Percentiles rank a stretch among this genome's conserved stretches.
Conservation (phyloP, 2,888 invertebrate genomes). For the Brenthis daphne region DNA sequence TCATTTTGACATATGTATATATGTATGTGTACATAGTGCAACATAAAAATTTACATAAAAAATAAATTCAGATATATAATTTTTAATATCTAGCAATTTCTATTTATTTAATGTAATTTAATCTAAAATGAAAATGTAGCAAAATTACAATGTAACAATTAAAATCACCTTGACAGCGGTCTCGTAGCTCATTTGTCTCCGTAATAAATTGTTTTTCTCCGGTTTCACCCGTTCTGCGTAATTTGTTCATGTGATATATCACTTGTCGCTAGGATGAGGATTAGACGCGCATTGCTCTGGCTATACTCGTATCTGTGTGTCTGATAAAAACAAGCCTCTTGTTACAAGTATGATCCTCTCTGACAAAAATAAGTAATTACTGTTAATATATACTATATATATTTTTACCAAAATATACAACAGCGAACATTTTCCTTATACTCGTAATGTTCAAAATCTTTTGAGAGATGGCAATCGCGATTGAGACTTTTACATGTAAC, state of each 20-base stretch:
- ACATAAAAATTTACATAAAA: too few species aligned
- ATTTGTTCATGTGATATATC: constrained; percentile 74
- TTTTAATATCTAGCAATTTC: not conserved
- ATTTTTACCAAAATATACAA: too few species aligned
- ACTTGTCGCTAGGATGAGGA: constrained; percentile 60
- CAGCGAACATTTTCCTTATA: not conserved
- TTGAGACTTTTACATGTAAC: too few species aligned
- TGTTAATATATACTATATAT: not conserved
- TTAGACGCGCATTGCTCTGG: constrained; percentile 59
- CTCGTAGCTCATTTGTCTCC: constrained; percentile 60
- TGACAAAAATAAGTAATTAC: constrained; percentile 22
- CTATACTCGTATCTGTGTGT: constrained; percentile 48
- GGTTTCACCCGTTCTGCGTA: constrained; percentile 55
- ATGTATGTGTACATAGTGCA: too few species aligned
- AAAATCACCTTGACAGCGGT: constrained; percentile 53
- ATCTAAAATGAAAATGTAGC: constrained; percentile 18
- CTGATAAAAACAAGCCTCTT: constrained; percentile 50
- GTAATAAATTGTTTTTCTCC: constrained; percentile 73
- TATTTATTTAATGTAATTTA: not conserved
- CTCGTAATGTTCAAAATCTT: too few species aligned
- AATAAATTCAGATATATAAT: too few species aligned
- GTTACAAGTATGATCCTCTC: constrained; percentile 11
- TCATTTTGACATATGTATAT: too few species aligned
- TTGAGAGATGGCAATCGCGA: too few species aligned
- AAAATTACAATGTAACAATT: constrained; percentile 57